A percentile compares a stretch with the other conserved stretches of the same genome.
phyloP scores from a whole-genome alignment of 2,888 invertebrate species.

The Apamea sordens region DNA sequence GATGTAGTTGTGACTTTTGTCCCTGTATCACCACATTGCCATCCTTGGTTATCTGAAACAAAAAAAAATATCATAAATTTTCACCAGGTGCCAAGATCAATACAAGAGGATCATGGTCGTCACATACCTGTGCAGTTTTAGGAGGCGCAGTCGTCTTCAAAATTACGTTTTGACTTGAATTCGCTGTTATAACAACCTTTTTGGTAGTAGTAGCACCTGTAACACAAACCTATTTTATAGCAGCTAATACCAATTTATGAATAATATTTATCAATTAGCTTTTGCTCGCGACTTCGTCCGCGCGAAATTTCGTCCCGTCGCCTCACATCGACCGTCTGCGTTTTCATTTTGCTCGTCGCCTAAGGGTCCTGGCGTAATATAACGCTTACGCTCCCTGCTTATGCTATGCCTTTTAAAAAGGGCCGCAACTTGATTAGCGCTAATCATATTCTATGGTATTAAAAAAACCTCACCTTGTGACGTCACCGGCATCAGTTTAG shows the following conservation, averaged over 20 bases:
- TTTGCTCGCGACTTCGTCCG: background rate
- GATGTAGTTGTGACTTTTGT: slow-evolving; percentile 91
- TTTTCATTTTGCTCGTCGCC: too few relatives aligned
- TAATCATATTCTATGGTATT: background rate
- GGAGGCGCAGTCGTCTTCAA: slow-evolving; percentile 77
- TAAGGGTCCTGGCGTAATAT: too few relatives aligned
- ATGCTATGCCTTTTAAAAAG: background rate
- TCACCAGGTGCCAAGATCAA: background rate
- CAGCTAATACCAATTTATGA: background rate
- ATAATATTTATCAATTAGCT: background rate
- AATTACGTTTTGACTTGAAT: slow-evolving; percentile 79
- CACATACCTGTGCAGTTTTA: slow-evolving; percentile 76
- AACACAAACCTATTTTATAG: slow-evolving; percentile 21
- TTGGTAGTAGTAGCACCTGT: slow-evolving; percentile 72
- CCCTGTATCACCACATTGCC: slow-evolving; percentile 73
- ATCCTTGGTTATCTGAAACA: slow-evolving; percentile 76
- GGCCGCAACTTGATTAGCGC: too few relatives aligned
- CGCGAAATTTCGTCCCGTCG: background rate
- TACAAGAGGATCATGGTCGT: background rate
- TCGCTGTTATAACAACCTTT: slow-evolving; percentile 79
- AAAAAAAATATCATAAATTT: background rate
- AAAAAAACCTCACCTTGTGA: slow-evolving; percentile 73
- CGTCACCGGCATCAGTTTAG: slow-evolving; percentile 93
- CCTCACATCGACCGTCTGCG: too few relatives aligned
- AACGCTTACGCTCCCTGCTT: background rate